Evolutionary conservation across 1,140 invertebrate species (phyloP), one percentile per base, ranked within the genome.

Genomic region (Mercenaria mercenaria): DNA sequence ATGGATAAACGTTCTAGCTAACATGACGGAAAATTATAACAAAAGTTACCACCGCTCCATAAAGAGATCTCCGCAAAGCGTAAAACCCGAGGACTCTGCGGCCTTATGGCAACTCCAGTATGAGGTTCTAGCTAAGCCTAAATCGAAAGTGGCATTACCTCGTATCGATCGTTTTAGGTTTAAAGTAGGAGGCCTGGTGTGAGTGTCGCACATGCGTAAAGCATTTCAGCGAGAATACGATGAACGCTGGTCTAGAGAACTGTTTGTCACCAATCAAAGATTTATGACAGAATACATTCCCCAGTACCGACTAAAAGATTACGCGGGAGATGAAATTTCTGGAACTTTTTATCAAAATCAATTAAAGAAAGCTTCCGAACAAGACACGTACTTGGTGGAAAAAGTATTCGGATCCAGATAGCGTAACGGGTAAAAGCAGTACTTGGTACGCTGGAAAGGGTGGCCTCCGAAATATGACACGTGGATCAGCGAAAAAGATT

Each of bases 281-380:
- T 47, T 37, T 26, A 59, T 61, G 34, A 72, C 26, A 74, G 39
- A 90, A 50, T 32, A 43, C 52, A 56, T 87, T 39, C 50, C 89
- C 23, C 56, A 79, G 18, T 90, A 90, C 32, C 29, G n/a, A 26
- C n/a, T 90, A 2, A 90, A 90, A 82, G 79, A 90, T 90, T 90
- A 87, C 26, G 61, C 37, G 4, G 77, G 89, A 32, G 89, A 90
- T 20, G 26, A 47, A 23, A 67, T 82, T 41, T 32, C 1, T 2
- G 89, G 64, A 4, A 76, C 79, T 0, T 90, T 90, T 56, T 90
- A 90, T 39, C 80, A 88, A 80, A 80, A 88, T 37, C 85, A 88
- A 34, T 29, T 79, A 29, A 87, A 61, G 26, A 87, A 43, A 64
- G 84, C 69, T 3, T 86, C 59, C 52, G 84, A 86, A 39, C 67